Base-by-base conservation (phyloP, 2,113 vertebrate species). In the Limanda limanda region DNA sequence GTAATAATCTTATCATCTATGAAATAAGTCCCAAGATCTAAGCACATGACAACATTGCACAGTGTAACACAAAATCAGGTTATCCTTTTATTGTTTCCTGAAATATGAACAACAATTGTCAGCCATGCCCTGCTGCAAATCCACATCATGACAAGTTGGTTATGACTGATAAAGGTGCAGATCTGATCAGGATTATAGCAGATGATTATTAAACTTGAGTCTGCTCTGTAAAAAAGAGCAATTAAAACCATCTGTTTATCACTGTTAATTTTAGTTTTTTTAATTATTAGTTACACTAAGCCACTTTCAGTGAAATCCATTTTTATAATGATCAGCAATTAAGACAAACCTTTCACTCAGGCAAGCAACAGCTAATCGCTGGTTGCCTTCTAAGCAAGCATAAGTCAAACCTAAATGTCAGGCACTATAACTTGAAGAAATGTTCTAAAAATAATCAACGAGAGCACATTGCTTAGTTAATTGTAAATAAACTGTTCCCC, bases 251-350 rank as follows among this genome's bases (percentile, higher is more conserved):
- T 57, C 5, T 27, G 12, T 62, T 23, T 17, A 24, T 62, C 21
- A 42, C 13, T 71, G 63, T 42, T 69, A 1, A 56, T 64, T 72
- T 35, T 48, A 12, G 52, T 75, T 54, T 64, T 64, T 12, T 13
- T 54, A 51, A 51, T 64, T 24, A 58, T 35, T 12, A 21, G 8
- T 8, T 10, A 55, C 1, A 12, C n/a, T 23, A 12, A 57, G 45
- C 15, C 42, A 8, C 18, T 71, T 52, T 68, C n/a, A 40, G 24
- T 56, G 20, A 54, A 54, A 69, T 51, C 6, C n/a, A 60, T 71
- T 55, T 13, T 56, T 12, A 40, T 35, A 27, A 81, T 47, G 9
- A 61, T 40, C 24, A 71, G n/a, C 59, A 69, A 76, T 27, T 76
- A 17, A 45, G 57, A 80, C 25, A 45, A n/a, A 18, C 56, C n/a